Evolutionary conservation across 1,140 invertebrate genomes (phyloP).

Genomic region (Diuraphis noxia): DNA sequence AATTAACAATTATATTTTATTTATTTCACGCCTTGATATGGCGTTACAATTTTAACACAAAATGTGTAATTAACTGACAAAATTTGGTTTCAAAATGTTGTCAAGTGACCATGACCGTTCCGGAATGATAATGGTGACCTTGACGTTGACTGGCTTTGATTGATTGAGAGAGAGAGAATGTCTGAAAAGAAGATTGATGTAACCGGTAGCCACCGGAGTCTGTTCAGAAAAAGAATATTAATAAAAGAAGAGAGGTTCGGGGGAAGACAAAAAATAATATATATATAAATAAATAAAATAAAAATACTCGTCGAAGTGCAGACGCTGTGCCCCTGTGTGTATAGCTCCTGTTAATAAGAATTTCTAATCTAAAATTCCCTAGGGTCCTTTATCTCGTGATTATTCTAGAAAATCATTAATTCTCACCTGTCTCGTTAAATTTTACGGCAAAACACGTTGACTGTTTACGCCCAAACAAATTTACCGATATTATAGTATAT

Average conservation of each 20-base stretch:
- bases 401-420: conserved; percentile 37
- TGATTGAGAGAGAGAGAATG: conserved; percentile 46
- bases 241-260: conserved; percentile 29
- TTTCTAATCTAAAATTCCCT: conserved; percentile 41
- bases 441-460: conserved; percentile 3
- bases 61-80: conserved; percentile 33
- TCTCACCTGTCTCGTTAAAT: conserved; percentile 32
- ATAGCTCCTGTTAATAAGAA: conserved; percentile 13
- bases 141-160: conserved; percentile 49
- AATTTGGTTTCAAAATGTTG: conserved; percentile 48
- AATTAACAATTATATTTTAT: background rate
- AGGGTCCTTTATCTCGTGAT: conserved; percentile 18
- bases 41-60: conserved; percentile 20
- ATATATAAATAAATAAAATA: conserved; percentile 15
- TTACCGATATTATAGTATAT: background rate
- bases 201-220: conserved; percentile 37
- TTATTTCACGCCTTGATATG: background rate
- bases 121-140: conserved; percentile 49
- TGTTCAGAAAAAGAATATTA: conserved; percentile 40
- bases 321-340: background rate
- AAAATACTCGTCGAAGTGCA: conserved; percentile 26
- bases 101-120: conserved; percentile 53
- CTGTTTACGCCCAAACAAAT: conserved; percentile 5
- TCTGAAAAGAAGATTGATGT: conserved; percentile 53
- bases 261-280: conserved; percentile 31